Conservation (phyloP, 2,888 invertebrate species). For the Lasioglossum malachurum region DNA sequence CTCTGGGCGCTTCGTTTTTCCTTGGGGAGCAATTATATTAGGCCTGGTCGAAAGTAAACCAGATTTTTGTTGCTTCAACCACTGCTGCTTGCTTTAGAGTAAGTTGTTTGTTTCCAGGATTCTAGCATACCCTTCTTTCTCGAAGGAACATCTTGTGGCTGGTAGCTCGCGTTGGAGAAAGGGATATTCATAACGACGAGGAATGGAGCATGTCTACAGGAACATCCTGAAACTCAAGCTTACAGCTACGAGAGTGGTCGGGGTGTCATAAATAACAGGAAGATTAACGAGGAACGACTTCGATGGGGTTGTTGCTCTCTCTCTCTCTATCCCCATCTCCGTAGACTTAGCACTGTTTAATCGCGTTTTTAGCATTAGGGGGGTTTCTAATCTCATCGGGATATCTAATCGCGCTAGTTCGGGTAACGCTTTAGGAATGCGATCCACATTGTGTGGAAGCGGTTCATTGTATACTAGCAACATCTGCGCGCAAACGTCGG, state of each 20-base stretch:
- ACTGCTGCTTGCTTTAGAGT: neutral
- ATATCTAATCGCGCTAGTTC: neutral
- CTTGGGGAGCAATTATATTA: neutral
- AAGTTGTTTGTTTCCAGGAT: neutral
- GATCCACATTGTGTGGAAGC: neutral
- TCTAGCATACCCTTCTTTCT: neutral
- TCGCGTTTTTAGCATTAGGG: neutral
- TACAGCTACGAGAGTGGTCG: neutral
- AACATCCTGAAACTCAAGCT: neutral
- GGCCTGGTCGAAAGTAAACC: neutral
- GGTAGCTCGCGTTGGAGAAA: neutral
- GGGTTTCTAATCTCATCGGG: neutral
- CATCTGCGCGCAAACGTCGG: conserved; percentile 50
- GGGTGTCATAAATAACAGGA: conserved; percentile 17
- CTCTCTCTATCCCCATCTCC: neutral
- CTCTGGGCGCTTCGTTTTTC: neutral
- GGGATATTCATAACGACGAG: neutral
- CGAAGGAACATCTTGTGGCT: neutral
- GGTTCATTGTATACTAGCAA: conserved; percentile 52
- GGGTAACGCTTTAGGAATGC: neutral
- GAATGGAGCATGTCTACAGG: conserved; percentile 1
- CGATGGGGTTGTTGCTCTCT: neutral
- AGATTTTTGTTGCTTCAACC: neutral
- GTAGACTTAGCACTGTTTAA: neutral
- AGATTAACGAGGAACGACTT: neutral